These are phyloP conservation scores for Pseudochaenichthys georgianus DNA, from an alignment of 2,797 vertebrate species.

Conservation along the genomic window DNA sequence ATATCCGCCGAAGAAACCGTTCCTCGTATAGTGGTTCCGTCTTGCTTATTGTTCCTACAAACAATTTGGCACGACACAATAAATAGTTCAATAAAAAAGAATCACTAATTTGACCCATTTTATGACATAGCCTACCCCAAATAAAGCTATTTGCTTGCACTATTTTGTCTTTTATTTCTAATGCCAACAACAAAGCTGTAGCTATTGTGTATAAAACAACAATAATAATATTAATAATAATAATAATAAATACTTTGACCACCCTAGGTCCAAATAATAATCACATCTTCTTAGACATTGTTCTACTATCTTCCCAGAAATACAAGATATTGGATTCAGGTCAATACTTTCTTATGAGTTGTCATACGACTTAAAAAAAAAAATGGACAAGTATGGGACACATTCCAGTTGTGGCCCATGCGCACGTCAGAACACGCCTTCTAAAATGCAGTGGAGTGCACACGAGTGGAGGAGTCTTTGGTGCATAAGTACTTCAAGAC, in stretches of 20 bases:
- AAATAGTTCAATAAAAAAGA: not conserved
- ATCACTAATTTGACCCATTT: not conserved
- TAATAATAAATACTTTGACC: not conserved
- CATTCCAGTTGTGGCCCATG: not conserved
- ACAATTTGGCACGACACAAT: not conserved
- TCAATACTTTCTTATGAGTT: not conserved
- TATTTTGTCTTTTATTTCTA: too few relatives aligned
- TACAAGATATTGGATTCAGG: not conserved
- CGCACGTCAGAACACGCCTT: not conserved
- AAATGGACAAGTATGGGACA: not conserved
- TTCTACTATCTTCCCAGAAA: not conserved
- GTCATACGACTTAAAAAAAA: too few relatives aligned
- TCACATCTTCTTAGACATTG: not conserved
- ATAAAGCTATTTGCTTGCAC: too few relatives aligned
- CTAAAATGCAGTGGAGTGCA: not conserved
- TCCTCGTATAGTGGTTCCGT: constrained; percentile 45
- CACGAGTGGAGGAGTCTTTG: not conserved
- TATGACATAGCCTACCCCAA: too few relatives aligned
- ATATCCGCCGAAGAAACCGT: constrained; percentile 36
- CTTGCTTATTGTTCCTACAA: not conserved
- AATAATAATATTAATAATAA: too few relatives aligned
- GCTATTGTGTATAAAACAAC: too few relatives aligned
- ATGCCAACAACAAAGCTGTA: too few relatives aligned
- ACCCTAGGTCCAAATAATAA: not conserved
- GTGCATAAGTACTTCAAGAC: not conserved